phyloP scores from a whole-genome alignment of 2,797 vertebrate species.

The Microctenopoma steveboyesi region DNA sequence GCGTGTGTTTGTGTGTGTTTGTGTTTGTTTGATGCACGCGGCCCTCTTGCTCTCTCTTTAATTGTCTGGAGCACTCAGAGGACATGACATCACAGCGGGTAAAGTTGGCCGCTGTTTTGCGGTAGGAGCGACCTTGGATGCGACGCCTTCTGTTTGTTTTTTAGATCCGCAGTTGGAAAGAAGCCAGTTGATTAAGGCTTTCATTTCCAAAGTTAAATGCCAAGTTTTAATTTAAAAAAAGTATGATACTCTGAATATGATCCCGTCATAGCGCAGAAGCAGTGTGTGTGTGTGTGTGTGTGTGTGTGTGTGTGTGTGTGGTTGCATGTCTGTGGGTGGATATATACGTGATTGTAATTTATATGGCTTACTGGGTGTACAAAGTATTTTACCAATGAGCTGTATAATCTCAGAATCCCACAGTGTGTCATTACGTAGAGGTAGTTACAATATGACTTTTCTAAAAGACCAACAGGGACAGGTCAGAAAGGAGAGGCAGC shows the following conservation, averaged over 20 bases:
- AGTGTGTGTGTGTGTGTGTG: neutral
- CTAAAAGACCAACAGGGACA: neutral
- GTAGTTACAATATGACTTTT: constrained; percentile 21
- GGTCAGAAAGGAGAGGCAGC: neutral
- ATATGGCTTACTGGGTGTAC: constrained; percentile 53
- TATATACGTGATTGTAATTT: constrained; percentile 49
- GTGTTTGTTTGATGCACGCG: constrained; percentile 22
- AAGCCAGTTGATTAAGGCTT: constrained; percentile 57
- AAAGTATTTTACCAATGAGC: constrained; percentile 58
- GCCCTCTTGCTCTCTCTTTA: constrained; percentile 60
- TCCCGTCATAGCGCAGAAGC: constrained; percentile 43
- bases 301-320: constrained; percentile 22
- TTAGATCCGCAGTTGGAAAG: constrained; percentile 35
- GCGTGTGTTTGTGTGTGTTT: neutral
- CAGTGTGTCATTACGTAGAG: constrained; percentile 50
- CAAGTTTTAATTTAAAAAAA: constrained; percentile 58
- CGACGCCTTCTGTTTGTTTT: constrained; percentile 65
- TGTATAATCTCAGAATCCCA: constrained; percentile 56
- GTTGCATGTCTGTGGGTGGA: constrained; percentile 26
- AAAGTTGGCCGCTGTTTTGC: constrained; percentile 56
- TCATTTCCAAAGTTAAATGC: constrained; percentile 51
- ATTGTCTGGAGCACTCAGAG: constrained; percentile 66
- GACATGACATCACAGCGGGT: constrained; percentile 67
- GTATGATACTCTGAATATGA: constrained; percentile 46
- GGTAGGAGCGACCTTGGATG: constrained; percentile 49